A percentile compares a stretch with the other conserved stretches of the same genome.
Conservation (phyloP, 2,113 vertebrate genomes). For the Oreotrochilus melanogaster region DNA sequence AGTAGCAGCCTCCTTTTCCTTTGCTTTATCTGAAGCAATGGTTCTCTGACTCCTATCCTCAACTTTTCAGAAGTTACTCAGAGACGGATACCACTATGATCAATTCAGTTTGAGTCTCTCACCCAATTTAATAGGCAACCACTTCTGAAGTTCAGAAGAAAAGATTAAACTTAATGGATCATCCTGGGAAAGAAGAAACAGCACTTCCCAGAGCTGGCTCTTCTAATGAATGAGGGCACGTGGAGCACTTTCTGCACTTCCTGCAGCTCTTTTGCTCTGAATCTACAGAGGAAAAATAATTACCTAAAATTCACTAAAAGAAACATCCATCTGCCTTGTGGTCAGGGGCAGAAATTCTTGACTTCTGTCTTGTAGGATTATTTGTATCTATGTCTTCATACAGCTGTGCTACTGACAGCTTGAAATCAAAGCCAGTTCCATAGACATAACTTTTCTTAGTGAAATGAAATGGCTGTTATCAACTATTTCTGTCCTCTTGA, state of each 20-base stretch:
- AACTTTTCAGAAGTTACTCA: background rate
- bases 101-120: background rate
- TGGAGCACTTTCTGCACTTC: accelerated
- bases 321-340: background rate
- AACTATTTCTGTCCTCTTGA: background rate
- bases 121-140: background rate
- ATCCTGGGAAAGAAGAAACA: background rate
- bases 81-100: background rate
- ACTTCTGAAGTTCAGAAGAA: background rate
- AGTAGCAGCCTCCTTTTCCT: background rate
- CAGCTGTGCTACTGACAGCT: background rate
- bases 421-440: background rate
- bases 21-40: background rate
- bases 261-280: background rate
- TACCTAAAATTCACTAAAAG: background rate
- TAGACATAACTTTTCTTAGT: background rate
- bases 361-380: background rate
- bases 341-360: background rate
- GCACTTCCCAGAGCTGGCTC: background rate
- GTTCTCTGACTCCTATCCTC: background rate
- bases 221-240: background rate
- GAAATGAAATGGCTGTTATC: background rate
- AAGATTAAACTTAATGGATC: background rate
- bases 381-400: background rate
- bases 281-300: background rate